These are phyloP conservation scores for Stichodactyla mertensii DNA, from an alignment of 64 coral and sea anemone genomes.

Conservation along the genomic window DNA sequence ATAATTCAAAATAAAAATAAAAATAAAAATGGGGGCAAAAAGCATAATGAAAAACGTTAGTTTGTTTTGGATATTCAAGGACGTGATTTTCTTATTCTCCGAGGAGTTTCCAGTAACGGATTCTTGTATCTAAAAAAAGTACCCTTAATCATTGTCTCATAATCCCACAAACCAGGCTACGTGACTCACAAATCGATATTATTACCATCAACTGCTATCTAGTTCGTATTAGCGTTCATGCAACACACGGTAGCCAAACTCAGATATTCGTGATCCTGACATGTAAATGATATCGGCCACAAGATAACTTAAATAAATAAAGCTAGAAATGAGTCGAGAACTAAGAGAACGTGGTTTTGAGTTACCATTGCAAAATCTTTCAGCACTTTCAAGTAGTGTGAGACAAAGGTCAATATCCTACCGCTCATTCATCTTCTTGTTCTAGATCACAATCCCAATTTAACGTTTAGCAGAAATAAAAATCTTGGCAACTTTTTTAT, in stretches of 20 bases:
- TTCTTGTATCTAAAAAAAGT: no score
- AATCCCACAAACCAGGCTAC: no score
- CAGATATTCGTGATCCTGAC: neutral
- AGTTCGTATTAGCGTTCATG: neutral
- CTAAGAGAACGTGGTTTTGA: neutral
- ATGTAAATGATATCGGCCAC: neutral
- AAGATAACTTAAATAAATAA: conserved; percentile 10
- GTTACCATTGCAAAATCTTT: conserved; percentile 9
- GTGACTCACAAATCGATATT: neutral
- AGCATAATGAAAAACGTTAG: no score
- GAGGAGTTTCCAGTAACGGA: no score
- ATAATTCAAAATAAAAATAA: no score
- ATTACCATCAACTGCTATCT: neutral
- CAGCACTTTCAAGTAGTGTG: neutral
- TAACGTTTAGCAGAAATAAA: no score
- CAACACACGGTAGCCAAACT: neutral
- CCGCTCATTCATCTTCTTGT: neutral
- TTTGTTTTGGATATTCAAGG: no score
- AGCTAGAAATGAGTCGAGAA: neutral
- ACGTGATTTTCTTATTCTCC: no score
- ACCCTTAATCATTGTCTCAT: neutral
- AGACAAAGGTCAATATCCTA: neutral
- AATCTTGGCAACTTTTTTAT: neutral
- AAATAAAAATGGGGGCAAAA: no score
- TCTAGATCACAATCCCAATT: no score